Evolutionary conservation across 2,888 invertebrate species (phyloP).

Genomic region (Aphodius sticticus): DNA sequence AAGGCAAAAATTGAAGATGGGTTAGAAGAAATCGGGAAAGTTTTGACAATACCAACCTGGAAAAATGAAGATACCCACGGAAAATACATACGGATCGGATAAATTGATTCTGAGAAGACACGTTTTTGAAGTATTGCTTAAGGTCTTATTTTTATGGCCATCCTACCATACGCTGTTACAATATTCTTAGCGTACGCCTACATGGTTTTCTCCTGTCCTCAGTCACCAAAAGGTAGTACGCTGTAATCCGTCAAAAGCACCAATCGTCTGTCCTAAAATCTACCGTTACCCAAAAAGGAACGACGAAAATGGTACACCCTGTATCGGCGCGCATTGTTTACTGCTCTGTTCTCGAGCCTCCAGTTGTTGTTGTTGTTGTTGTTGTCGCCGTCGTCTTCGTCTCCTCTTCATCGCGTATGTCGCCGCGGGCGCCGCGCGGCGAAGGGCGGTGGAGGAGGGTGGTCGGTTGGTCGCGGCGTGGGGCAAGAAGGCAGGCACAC

Average conservation of each 20-base stretch:
- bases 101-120: too few species aligned
- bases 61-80: too few species aligned
- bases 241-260: not conserved
- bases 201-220: too few species aligned
- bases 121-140: too few species aligned
- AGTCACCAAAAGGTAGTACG: too few species aligned
- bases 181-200: too few species aligned
- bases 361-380: conserved; percentile 51
- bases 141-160: too few species aligned
- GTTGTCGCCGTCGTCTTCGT: not conserved
- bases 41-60: too few species aligned
- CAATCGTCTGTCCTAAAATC: not conserved
- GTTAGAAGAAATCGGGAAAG: too few species aligned
- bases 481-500: conserved; percentile 45
- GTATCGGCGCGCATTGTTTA: not conserved
- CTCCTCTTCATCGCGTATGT: conserved; percentile 32
- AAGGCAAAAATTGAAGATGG: too few species aligned
- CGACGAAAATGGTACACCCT: not conserved
- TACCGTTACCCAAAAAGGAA: not conserved
- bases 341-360: conserved; percentile 42
- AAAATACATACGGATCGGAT: too few species aligned
- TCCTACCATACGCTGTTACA: too few species aligned
- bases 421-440: conserved; percentile 30
- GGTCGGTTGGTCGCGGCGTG: conserved; percentile 39
- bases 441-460: conserved; percentile 18